These are phyloP conservation scores for Sarcophilus harrisii DNA, from an alignment of 2,797 vertebrate species.

Conservation along the genomic window DNA sequence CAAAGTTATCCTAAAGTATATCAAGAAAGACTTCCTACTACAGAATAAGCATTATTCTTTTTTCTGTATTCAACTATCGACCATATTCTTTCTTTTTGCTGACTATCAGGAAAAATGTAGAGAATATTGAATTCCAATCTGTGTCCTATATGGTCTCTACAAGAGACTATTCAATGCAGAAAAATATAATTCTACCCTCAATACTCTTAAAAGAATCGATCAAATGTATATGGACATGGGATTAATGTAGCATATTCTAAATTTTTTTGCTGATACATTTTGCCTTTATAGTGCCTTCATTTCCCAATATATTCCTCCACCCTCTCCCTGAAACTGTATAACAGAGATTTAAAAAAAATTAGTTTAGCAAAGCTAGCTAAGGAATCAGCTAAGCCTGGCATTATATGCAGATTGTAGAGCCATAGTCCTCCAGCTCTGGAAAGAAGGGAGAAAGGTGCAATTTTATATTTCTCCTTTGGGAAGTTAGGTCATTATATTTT, in stretches of 20 bases:
- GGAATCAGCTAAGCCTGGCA: background rate
- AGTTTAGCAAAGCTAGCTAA: background rate
- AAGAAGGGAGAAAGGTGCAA: background rate
- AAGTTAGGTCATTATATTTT: background rate
- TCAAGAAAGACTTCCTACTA: constrained; percentile 43
- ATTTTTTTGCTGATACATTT: background rate
- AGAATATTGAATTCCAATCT: constrained; percentile 67
- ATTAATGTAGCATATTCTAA: background rate
- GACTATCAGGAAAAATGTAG: constrained; percentile 65
- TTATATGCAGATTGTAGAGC: background rate
- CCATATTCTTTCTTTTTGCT: constrained; percentile 58
- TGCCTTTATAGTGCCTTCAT: background rate
- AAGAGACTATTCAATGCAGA: constrained; percentile 57
- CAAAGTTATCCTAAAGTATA: background rate
- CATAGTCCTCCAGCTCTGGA: background rate
- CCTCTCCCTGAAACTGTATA: background rate
- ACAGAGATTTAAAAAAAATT: background rate
- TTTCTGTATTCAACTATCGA: constrained; percentile 58
- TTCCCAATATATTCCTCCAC: background rate
- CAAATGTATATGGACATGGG: constrained; percentile 48
- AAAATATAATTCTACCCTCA: constrained; percentile 50
- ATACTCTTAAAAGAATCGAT: constrained; percentile 70
- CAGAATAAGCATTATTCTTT: constrained; percentile 54
- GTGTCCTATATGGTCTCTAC: constrained; percentile 56
- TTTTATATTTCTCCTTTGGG: background rate